Percentiles rank a stretch among this genome's conserved stretches.
phyloP scores from a whole-genome alignment of 2,888 invertebrate genomes.

The Bugula neritina region DNA sequence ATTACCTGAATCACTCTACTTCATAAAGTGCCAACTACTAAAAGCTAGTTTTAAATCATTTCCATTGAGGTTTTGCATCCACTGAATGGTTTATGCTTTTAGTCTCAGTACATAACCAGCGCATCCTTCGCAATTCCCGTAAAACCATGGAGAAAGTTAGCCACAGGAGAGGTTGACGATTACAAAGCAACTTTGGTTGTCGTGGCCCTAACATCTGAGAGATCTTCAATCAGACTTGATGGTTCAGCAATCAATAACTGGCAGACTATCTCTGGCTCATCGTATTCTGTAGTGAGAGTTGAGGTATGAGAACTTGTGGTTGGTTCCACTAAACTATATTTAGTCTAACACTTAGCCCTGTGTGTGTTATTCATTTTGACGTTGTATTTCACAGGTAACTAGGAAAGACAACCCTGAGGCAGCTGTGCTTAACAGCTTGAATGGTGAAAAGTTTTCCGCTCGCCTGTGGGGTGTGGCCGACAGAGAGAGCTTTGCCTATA shows the following conservation, averaged over 20 bases:
- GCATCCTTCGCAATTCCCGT: background rate
- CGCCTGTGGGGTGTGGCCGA: slow-evolving; percentile 3
- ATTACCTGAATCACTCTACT: too few species aligned
- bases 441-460: slow-evolving; percentile 10
- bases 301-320: background rate
- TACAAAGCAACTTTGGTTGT: background rate
- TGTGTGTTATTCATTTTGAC: background rate
- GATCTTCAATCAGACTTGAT: background rate
- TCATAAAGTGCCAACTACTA: too few species aligned
- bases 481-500: slow-evolving; percentile 14
- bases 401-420: background rate
- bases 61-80: too few species aligned
- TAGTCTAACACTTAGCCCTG: too few species aligned
- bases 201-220: background rate
- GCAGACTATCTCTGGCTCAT: background rate
- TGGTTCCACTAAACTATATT: too few species aligned
- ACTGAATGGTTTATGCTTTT: too few species aligned
- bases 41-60: too few species aligned
- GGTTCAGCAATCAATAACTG: background rate
- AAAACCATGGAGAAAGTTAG: slow-evolving; percentile 22
- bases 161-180: background rate
- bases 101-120: slow-evolving; percentile 6
- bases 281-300: background rate
- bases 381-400: background rate
- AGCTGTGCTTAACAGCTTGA: background rate